These are phyloP conservation scores for Hedya salicella DNA, from an alignment of 2,888 invertebrate species.

Conservation along the genomic window DNA sequence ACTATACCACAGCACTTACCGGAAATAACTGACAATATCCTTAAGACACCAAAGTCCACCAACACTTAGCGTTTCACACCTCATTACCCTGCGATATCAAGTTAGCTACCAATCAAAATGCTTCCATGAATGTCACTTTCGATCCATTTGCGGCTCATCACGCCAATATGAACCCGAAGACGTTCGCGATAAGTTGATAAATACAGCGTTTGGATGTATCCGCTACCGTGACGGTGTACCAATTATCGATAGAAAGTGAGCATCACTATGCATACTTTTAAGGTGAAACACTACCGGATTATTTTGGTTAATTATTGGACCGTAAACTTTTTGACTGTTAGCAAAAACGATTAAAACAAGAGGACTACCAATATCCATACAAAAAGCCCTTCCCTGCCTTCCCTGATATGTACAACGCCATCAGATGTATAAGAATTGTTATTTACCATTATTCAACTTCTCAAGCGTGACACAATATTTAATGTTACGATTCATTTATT, in stretches of 20 bases:
- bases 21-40: constrained; percentile 5
- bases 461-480: no score
- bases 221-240: constrained; percentile 45
- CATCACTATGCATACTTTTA: constrained; percentile 44
- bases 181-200: constrained; percentile 7
- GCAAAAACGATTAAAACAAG: no score
- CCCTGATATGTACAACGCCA: no score
- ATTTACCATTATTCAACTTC: no score
- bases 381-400: no score
- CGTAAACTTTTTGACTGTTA: not conserved
- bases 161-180: not conserved
- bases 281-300: constrained; percentile 2
- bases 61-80: constrained; percentile 28
- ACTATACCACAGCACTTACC: no score
- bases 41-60: not conserved
- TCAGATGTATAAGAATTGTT: no score
- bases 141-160: not conserved
- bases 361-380: no score
- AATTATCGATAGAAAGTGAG: constrained; percentile 47
- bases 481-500: no score
- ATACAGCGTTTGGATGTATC: constrained; percentile 25
- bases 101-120: constrained; percentile 30
- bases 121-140: constrained; percentile 40
- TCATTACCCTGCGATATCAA: constrained; percentile 38
- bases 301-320: not conserved